Conservation (phyloP, 2,797 vertebrate species). For the Serranus cabrilla region DNA sequence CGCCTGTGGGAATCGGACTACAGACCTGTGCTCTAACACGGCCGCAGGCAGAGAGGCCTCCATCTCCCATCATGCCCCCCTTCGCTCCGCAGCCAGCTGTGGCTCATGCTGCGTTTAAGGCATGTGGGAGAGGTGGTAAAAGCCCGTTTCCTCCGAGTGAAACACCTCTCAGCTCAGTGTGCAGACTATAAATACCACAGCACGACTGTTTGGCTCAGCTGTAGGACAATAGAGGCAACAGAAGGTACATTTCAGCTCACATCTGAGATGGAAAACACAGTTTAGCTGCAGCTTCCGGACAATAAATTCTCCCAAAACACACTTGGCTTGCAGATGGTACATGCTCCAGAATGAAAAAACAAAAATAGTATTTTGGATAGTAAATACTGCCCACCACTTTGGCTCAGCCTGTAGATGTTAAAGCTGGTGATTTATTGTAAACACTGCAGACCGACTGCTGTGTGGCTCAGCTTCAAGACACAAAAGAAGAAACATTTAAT, state of each 20-base stretch:
- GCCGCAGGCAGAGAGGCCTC: conserved; percentile 65
- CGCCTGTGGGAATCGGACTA: conserved; percentile 71
- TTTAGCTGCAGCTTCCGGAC: conserved; percentile 10
- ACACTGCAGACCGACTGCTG: neutral
- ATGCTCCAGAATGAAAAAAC: neutral
- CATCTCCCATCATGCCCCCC: conserved; percentile 66
- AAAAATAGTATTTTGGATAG: neutral
- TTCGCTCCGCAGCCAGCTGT: conserved; percentile 57
- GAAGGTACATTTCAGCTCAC: conserved; percentile 9
- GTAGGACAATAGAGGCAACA: conserved; percentile 1
- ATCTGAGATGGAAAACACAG: conserved; percentile 5
- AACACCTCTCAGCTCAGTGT: conserved; percentile 16
- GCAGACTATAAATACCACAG: conserved; percentile 25
- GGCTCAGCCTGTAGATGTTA: too few relatives aligned
- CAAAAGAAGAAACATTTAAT: neutral
- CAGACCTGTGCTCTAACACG: conserved; percentile 46
- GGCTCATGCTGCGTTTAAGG: conserved; percentile 60
- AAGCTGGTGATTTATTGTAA: neutral
- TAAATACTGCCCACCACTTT: too few relatives aligned
- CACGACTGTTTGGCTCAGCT: neutral
- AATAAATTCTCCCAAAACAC: neutral
- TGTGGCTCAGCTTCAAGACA: neutral
- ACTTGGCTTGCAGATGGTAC: neutral
- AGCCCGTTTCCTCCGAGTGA: conserved; percentile 39
- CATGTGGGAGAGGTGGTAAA: conserved; percentile 35